phyloP scores from a whole-genome alignment of 1,140 invertebrate species.

The Zaprionus taronus region DNA sequence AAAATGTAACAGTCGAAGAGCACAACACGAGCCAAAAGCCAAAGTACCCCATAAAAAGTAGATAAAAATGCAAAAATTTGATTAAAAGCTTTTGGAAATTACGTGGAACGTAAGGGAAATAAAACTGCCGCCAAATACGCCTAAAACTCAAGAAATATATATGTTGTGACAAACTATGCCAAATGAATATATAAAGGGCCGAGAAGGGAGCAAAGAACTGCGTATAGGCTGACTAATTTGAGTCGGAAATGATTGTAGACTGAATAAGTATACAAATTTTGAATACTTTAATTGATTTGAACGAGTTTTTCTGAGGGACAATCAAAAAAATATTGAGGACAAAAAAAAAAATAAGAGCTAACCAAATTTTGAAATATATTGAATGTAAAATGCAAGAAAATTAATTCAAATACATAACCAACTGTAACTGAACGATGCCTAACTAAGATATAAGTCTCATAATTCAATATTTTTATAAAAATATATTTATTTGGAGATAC shows the following conservation, averaged over 20 bases:
- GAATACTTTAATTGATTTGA: background rate
- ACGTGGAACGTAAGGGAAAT: background rate
- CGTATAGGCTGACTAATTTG: background rate
- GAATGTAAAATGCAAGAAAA: too few relatives aligned
- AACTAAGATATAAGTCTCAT: too few relatives aligned
- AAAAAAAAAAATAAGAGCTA: too few relatives aligned
- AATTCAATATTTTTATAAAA: too few relatives aligned
- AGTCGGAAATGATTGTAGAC: background rate
- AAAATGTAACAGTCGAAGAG: slow-evolving; percentile 43
- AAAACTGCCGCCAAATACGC: slow-evolving; percentile 16
- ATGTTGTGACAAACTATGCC: slow-evolving; percentile 9
- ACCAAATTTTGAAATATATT: too few relatives aligned
- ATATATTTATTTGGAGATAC: too few relatives aligned
- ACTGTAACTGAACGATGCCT: too few relatives aligned
- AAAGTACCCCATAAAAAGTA: slow-evolving; percentile 11
- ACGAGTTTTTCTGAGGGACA: too few relatives aligned
- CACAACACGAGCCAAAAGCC: slow-evolving; percentile 9
- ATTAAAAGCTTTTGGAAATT: slow-evolving; percentile 22
- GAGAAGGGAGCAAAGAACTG: background rate
- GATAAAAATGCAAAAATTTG: slow-evolving; percentile 13
- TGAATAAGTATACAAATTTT: background rate
- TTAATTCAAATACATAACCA: too few relatives aligned
- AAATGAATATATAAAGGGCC: background rate
- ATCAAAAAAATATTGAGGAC: too few relatives aligned
- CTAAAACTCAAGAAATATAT: background rate